Percentiles rank a stretch among this genome's conserved stretches.
Evolutionary conservation across 2,888 invertebrate species (phyloP).

Genomic region (Horisme vitalbata): DNA sequence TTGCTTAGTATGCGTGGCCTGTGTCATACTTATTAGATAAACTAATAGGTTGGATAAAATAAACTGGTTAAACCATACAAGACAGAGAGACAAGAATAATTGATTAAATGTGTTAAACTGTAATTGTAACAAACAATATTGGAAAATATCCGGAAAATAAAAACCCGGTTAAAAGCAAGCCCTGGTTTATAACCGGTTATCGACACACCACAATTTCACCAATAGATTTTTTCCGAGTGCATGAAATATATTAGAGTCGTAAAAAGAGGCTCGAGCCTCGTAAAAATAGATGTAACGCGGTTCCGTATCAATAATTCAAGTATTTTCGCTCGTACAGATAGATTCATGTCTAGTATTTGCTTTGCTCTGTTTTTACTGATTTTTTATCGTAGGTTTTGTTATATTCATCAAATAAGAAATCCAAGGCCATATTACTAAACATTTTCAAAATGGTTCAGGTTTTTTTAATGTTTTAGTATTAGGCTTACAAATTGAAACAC

Average conservation of each 20-base stretch:
- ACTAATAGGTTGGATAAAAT: too few species aligned
- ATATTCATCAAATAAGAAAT: too few species aligned
- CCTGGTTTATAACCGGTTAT: constrained; percentile 53
- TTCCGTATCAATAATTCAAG: constrained; percentile 77
- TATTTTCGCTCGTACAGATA: constrained; percentile 47
- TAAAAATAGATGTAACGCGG: constrained; percentile 75
- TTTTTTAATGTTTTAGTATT: too few species aligned
- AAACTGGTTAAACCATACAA: too few species aligned
- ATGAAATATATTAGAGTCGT: constrained; percentile 70
- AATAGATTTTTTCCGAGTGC: constrained; percentile 70
- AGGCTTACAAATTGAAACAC: too few species aligned
- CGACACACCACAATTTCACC: constrained; percentile 61
- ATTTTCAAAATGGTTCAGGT: too few species aligned
- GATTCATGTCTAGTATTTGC: constrained; percentile 35
- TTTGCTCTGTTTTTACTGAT: constrained; percentile 21
- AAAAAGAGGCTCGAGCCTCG: constrained; percentile 72
- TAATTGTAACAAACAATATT: too few species aligned
- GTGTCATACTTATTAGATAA: too few species aligned
- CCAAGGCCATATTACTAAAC: too few species aligned
- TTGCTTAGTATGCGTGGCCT: too few species aligned
- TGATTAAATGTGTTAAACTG: too few species aligned
- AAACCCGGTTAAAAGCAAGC: constrained; percentile 3
- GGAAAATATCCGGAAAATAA: neutral
- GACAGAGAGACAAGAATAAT: too few species aligned
- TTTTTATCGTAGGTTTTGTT: neutral